Conservation (phyloP, 1,140 invertebrate species). For the Agraylea sexmaculata region DNA sequence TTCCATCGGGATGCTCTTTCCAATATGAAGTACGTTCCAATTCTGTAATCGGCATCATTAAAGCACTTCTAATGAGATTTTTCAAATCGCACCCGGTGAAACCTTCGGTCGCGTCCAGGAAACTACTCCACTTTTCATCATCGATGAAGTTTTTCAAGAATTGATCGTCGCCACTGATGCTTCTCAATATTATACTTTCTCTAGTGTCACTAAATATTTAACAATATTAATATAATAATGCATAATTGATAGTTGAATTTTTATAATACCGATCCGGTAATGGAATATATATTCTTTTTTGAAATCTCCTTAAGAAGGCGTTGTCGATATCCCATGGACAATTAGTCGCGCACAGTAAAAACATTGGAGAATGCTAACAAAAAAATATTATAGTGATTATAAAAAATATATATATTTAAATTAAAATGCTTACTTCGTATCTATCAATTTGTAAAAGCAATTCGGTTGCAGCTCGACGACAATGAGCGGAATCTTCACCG, state of each 20-base stretch:
- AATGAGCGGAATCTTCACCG: conserved; percentile 39
- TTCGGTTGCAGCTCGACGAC: conserved; percentile 27
- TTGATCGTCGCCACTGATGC: conserved; percentile 22
- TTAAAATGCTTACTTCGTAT: conserved; percentile 14
- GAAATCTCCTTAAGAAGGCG: conserved; percentile 48
- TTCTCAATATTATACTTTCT: conserved; percentile 7
- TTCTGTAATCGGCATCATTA: conserved; percentile 41
- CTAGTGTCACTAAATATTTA: conserved; percentile 16
- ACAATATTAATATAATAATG: too few relatives aligned
- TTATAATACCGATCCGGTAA: conserved; percentile 39
- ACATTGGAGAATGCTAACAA: conserved; percentile 22
- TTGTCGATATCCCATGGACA: conserved; percentile 54
- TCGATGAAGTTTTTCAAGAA: conserved; percentile 21
- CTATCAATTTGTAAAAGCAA: conserved; percentile 16
- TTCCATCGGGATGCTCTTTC: conserved; percentile 20
- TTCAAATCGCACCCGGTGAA: conserved; percentile 47
- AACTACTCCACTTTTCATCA: conserved; percentile 29
- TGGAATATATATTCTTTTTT: conserved; percentile 45
- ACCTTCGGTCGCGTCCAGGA: conserved; percentile 39
- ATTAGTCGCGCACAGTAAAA: conserved; percentile 49
- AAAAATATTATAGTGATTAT: conserved; percentile 44
- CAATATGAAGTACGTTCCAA: conserved; percentile 27
- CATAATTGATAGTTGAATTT: too few relatives aligned
- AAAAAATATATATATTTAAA: conserved; percentile 10
- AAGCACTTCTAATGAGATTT: conserved; percentile 35